Evolutionary conservation across 2,888 invertebrate species (phyloP).

Genomic region (Eristalis arbustorum): DNA sequence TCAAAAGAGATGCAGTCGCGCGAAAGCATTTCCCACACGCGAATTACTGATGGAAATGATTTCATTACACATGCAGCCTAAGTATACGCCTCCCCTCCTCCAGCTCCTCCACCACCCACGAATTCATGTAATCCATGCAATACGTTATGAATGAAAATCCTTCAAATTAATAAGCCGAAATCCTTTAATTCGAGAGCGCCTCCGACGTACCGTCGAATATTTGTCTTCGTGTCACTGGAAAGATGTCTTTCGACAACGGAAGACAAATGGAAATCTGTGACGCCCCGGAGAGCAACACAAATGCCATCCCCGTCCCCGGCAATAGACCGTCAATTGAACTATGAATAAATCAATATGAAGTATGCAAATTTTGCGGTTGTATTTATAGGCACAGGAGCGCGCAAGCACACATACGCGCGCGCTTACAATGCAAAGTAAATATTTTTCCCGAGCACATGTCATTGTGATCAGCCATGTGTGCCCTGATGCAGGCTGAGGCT

Average conservation of each 20-base stretch:
- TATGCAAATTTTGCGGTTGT: slow-evolving; percentile 38
- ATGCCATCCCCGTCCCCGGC: not conserved
- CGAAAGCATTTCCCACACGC: not conserved
- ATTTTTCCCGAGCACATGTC: slow-evolving; percentile 56
- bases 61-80: not conserved
- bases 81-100: not conserved
- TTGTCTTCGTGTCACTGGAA: not conserved
- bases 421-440: slow-evolving; percentile 35
- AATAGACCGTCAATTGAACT: not conserved
- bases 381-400: slow-evolving; percentile 12
- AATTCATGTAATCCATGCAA: not conserved
- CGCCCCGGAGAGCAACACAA: not conserved
- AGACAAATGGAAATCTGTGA: not conserved
- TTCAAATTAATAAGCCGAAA: not conserved
- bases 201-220: not conserved
- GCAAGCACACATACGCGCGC: not conserved
- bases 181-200: not conserved
- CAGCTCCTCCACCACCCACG: not conserved
- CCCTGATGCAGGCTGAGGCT: slow-evolving; percentile 55
- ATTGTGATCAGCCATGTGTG: slow-evolving; percentile 57
- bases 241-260: not conserved
- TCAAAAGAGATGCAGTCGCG: not conserved
- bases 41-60: not conserved
- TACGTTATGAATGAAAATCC: not conserved
- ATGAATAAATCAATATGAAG: slow-evolving; percentile 1